Percentiles rank a stretch among this genome's conserved stretches.
Conservation (phyloP, 2,888 invertebrate species). For the Euplexia lucipara region DNA sequence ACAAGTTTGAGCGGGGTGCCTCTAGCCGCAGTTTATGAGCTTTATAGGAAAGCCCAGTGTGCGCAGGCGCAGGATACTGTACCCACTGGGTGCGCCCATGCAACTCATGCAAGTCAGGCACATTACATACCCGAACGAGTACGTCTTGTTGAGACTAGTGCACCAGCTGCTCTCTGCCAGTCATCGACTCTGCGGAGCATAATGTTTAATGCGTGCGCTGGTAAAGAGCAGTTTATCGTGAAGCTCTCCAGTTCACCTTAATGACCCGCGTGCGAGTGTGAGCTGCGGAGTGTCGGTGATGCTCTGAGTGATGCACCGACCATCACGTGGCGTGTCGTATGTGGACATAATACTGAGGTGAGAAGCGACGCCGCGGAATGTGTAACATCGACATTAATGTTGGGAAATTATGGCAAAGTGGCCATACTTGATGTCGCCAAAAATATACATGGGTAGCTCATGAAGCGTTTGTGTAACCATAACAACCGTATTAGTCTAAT, state of each 20-base stretch:
- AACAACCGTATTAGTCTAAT: not conserved
- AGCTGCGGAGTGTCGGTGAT: not conserved
- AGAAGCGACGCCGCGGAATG: conserved; percentile 11
- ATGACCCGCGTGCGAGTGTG: not conserved
- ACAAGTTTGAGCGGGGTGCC: too few species aligned
- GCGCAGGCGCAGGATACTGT: too few species aligned
- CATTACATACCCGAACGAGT: too few species aligned
- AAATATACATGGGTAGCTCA: too few species aligned
- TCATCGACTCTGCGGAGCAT: not conserved
- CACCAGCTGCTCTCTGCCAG: too few species aligned
- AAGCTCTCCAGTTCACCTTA: conserved; percentile 4
- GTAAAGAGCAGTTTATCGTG: conserved; percentile 20
- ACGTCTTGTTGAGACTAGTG: too few species aligned
- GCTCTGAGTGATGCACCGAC: conserved; percentile 10
- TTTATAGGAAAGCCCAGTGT: too few species aligned
- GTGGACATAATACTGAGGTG: not conserved
- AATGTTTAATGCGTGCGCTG: not conserved
- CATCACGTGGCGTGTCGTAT: conserved; percentile 14
- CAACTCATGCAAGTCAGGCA: too few species aligned
- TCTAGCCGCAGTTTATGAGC: too few species aligned
- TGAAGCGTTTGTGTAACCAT: not conserved
- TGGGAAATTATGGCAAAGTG: not conserved
- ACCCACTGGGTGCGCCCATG: too few species aligned
- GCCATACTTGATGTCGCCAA: not conserved
- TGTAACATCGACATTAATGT: conserved; percentile 3